phyloP scores from a whole-genome alignment of 2,113 vertebrate genomes.

The Riparia riparia region DNA sequence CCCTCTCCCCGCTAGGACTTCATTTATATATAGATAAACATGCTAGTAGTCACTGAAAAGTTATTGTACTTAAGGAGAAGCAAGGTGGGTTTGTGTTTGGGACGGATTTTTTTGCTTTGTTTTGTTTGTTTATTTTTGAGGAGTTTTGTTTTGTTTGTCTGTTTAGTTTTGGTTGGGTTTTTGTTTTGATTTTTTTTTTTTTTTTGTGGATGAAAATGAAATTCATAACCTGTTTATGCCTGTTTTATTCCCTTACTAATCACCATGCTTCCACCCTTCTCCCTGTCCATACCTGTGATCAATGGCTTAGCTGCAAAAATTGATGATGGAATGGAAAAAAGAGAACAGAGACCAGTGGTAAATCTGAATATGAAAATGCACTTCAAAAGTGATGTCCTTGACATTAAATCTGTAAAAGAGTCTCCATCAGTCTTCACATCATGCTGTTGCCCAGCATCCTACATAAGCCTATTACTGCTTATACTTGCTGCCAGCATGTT shows the following conservation, averaged over 20 bases:
- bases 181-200: no score
- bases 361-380: background rate
- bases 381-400: background rate
- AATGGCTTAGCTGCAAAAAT: background rate
- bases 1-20: background rate
- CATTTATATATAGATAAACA: background rate
- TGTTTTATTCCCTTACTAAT: background rate
- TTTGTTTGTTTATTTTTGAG: background rate
- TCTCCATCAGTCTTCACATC: background rate
- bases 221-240: background rate
- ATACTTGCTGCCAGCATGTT: background rate
- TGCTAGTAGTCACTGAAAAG: background rate
- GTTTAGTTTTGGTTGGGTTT: no score
- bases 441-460: background rate
- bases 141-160: background rate
- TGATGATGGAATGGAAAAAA: background rate
- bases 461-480: background rate
- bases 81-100: no score
- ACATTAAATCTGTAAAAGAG: background rate
- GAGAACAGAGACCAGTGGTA: background rate
- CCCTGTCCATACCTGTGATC: background rate
- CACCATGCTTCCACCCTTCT: background rate
- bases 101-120: no score
- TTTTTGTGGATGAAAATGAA: background rate
- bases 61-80: background rate